Base-by-base conservation (phyloP, 2,113 vertebrate species). In the Sinocyclocheilus grahami region DNA sequence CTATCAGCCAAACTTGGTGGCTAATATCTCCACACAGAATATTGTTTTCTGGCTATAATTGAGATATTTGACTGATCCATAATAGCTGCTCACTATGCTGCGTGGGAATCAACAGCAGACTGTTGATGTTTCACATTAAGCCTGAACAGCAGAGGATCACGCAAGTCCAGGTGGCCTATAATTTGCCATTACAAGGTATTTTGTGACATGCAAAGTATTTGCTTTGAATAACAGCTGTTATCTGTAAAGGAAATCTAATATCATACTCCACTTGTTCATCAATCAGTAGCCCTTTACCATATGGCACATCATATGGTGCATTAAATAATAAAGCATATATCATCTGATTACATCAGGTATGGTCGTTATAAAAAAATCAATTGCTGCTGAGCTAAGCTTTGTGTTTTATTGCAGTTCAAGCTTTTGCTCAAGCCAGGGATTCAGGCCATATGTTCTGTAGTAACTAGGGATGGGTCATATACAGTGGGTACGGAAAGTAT, bases 181-280 rank as follows among this genome's bases (percentile, higher is more conserved):
- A 93, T 92, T 89, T 91, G 88, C 85, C 69, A 90, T 92, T 92
- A 93, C 67, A 74, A 42, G 85, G 88, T 77, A 72, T 93, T 83
- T 88, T 87, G 91, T 60, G 91, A 90, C 90, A 91, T 86, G 87
- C 33, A 88, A 92, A 82, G 87, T 89, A 92, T 88, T 88, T 87
- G 82, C 85, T 86, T 89, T 92, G 87, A 92, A 91, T 85, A 92
- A 87, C 91, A 93, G 90, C 91, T 94, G 92, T 89, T 86, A 2
- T 76, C 53, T 53, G 80, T 62, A 53, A 63, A 62, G 9, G 5
- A 20, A 39, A 62, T 53, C 58, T 75, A 60, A 62, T 67, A 24
- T 63, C 65, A 67, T 20, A 4, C 55, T 37, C 8, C 53, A 69
- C 33, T 72, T 83, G 82, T 83, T 83, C 69, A 60, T 33, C 71